phyloP scores from a whole-genome alignment of 2,888 invertebrate species.

The Microctonus hyperodae region DNA sequence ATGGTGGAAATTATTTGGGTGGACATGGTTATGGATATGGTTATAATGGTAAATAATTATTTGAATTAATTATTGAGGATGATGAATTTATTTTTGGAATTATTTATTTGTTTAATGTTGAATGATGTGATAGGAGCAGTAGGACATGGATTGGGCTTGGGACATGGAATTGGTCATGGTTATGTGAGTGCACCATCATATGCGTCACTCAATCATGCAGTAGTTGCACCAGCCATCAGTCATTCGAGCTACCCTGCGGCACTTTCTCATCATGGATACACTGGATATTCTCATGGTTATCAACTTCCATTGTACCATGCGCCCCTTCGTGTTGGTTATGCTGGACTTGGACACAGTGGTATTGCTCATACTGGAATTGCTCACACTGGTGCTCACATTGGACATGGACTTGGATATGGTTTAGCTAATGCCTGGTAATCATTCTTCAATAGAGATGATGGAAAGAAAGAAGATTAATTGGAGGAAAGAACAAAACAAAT shows the following conservation, averaged over 20 bases:
- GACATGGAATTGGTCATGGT: slow-evolving; percentile 39
- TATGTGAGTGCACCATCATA: slow-evolving; percentile 37
- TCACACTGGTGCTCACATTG: slow-evolving; percentile 22
- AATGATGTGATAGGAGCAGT: too few relatives aligned
- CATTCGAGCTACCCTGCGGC: slow-evolving; percentile 31
- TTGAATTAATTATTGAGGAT: neutral
- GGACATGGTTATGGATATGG: slow-evolving; percentile 30
- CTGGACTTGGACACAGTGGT: slow-evolving; percentile 35
- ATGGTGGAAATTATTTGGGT: slow-evolving; percentile 27
- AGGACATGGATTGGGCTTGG: neutral
- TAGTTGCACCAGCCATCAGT: slow-evolving; percentile 35
- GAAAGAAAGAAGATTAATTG: neutral
- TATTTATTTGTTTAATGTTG: slow-evolving; percentile 7
- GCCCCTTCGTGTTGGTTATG: slow-evolving; percentile 37
- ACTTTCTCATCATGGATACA: slow-evolving; percentile 36
- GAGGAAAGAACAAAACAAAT: neutral
- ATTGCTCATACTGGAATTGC: neutral
- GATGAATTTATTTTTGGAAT: neutral
- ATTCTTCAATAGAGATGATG: neutral
- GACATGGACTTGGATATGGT: slow-evolving; percentile 38
- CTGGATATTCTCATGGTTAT: slow-evolving; percentile 42
- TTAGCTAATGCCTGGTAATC: slow-evolving; percentile 38
- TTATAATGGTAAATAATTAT: slow-evolving; percentile 23
- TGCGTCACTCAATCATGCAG: slow-evolving; percentile 22
- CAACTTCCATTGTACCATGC: slow-evolving; percentile 37